phyloP scores from a whole-genome alignment of 2,113 vertebrate species.

The Myiozetetes cayanensis region DNA sequence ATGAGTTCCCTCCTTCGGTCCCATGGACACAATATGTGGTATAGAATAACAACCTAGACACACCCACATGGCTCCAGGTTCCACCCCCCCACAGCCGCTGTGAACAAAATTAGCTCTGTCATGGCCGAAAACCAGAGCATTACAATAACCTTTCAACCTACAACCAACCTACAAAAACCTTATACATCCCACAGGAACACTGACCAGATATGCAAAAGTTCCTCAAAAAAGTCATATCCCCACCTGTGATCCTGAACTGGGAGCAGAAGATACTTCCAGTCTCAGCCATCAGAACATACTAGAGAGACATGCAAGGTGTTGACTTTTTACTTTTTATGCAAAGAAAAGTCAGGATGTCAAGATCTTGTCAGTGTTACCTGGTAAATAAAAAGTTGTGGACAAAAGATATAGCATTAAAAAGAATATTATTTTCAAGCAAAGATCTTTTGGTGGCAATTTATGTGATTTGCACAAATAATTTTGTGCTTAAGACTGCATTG shows the following conservation, averaged over 20 bases:
- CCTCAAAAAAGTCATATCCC: not conserved
- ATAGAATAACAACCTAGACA: not conserved
- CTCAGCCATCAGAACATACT: not conserved
- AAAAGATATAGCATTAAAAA: not conserved
- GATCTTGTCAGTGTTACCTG: not conserved
- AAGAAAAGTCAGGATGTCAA: not conserved
- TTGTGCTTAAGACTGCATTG: not conserved
- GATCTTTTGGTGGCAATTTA: not conserved
- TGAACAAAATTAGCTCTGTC: not conserved
- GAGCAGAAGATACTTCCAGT: not conserved
- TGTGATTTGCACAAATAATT: not conserved
- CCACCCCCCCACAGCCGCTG: not conserved
- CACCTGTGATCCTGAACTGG: not conserved
- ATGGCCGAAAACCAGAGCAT: not conserved
- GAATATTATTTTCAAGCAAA: not conserved
- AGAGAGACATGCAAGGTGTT: not conserved
- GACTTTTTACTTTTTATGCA: not conserved
- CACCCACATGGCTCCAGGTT: not conserved
- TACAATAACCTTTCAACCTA: not conserved
- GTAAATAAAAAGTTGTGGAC: not conserved
- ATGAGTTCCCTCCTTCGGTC: not conserved
- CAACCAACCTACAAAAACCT: not conserved
- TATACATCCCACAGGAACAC: conserved; percentile 10
- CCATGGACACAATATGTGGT: not conserved
- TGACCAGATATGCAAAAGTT: not conserved